Conservation (phyloP, 2,888 invertebrate species). For the Andrena praecox region DNA sequence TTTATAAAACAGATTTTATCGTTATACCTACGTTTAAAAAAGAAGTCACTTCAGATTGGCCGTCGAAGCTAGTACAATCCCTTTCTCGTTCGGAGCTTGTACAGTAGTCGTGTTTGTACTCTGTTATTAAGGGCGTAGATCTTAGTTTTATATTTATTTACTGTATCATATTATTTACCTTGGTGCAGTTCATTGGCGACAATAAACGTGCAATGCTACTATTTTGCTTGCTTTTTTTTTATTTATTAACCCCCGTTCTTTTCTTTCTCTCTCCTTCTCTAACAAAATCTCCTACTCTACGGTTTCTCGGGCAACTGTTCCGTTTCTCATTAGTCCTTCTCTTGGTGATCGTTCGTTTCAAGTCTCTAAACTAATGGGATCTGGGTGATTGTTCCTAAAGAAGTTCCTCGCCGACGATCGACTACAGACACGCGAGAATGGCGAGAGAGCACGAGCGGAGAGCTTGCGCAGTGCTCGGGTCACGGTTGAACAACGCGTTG, state of each 20-base stretch:
- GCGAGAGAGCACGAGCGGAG: background rate
- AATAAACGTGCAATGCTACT: slow-evolving; percentile 81
- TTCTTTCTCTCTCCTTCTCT: slow-evolving; percentile 73
- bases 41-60: slow-evolving; percentile 63
- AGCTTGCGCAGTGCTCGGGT: background rate
- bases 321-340: slow-evolving; percentile 13
- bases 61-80: slow-evolving; percentile 44
- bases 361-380: slow-evolving; percentile 20
- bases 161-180: slow-evolving; percentile 71
- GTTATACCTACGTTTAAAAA: slow-evolving; percentile 6
- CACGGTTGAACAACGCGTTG: background rate
- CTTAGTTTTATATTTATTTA: slow-evolving; percentile 70
- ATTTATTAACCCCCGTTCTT: slow-evolving; percentile 80
- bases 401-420: background rate
- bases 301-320: slow-evolving; percentile 70
- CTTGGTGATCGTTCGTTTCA: slow-evolving; percentile 20
- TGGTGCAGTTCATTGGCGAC: slow-evolving; percentile 76
- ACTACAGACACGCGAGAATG: background rate
- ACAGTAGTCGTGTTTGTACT: slow-evolving; percentile 55
- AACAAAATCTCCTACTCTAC: slow-evolving; percentile 72
- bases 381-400: slow-evolving; percentile 7
- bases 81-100: slow-evolving; percentile 51
- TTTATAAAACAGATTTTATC: slow-evolving; percentile 39
- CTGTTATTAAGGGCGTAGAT: slow-evolving; percentile 63
- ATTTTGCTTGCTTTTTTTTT: slow-evolving; percentile 82